Evolutionary conservation across 64 coral and sea anemone species (phyloP), one percentile per base, ranked within the genome.

Genomic region (Stichodactyla helianthus): DNA sequence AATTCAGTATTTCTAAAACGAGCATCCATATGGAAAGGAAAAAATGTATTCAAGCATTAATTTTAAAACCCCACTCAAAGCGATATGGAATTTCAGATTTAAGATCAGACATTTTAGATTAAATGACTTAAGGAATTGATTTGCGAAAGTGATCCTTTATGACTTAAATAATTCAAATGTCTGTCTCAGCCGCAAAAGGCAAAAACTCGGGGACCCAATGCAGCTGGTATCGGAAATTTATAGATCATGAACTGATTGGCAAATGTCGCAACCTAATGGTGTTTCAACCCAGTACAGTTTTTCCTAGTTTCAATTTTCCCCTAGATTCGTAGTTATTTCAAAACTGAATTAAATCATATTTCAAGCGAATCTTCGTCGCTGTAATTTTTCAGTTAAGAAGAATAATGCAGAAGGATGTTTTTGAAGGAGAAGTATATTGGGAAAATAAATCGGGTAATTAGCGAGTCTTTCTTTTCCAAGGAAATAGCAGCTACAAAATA

Each of bases 111-210:
- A 31, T 74, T 74, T 74, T 74, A 74, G 68, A 74, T 74, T 11
- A 74, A 74, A 74, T 74, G 68, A 74, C 25, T 27, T 74, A 4
- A 22, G 68, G 11, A 35, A 35, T 28, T 74, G 68, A 27, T 74
- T 74, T 74, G 25, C 23, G 25, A 28, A 74, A 74, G 68, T 74
- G 68, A 74, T 74, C 68, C 26, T 74, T 31, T 74, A 74, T 74
- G 68, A 31, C 26, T 74, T 74, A 28, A 74, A 74, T 74, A 74
- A 74, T 74, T 27, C 68, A 74, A 74, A 71, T 27, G 68, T 74
- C 68, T 74, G 25, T 13, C 68, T 31, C 23, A 74, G 68, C 68
- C 68, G 25, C 68, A 74, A 74, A 74, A 7, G 22, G 27, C 25
- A 74, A 74, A 31, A 74, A 28, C 68, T 74, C 12, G 22, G 68